These are phyloP conservation scores for Eueides isabella DNA, from an alignment of 1,140 invertebrate genomes.

Conservation along the genomic window DNA sequence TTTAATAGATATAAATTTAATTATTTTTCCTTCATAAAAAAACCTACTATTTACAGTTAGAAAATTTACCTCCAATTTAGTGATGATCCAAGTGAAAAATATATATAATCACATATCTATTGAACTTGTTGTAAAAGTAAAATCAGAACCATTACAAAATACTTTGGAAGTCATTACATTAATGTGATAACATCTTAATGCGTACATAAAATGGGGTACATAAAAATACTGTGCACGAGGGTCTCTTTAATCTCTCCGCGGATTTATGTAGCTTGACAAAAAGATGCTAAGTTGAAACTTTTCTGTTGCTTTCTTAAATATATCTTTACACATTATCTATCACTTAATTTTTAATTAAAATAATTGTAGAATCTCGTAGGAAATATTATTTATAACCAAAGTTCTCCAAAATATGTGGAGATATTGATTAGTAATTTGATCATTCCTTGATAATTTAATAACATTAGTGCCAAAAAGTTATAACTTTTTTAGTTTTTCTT, in stretches of 20 bases:
- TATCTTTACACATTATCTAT: no score
- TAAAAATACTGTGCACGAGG: constrained; percentile 12
- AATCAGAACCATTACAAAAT: constrained; percentile 12
- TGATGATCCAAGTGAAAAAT: background rate
- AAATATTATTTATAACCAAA: no score
- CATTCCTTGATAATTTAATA: no score
- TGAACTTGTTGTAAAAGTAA: constrained; percentile 1
- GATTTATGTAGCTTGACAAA: background rate
- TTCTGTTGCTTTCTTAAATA: no score
- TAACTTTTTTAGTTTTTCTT: no score
- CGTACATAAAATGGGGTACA: constrained; percentile 8
- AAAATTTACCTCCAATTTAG: background rate
- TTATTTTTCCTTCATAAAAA: no score
- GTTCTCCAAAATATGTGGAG: no score
- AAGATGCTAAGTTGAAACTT: background rate
- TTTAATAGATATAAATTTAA: no score
- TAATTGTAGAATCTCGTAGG: no score
- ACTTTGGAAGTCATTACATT: constrained; percentile 17
- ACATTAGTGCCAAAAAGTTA: no score
- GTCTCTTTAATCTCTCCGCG: background rate
- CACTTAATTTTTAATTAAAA: no score
- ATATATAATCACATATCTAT: background rate
- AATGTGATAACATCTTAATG: constrained; percentile 20
- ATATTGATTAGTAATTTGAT: no score
- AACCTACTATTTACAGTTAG: background rate